Evolutionary conservation across 2,113 vertebrate genomes (phyloP).

Genomic region (Scatophagus argus): DNA sequence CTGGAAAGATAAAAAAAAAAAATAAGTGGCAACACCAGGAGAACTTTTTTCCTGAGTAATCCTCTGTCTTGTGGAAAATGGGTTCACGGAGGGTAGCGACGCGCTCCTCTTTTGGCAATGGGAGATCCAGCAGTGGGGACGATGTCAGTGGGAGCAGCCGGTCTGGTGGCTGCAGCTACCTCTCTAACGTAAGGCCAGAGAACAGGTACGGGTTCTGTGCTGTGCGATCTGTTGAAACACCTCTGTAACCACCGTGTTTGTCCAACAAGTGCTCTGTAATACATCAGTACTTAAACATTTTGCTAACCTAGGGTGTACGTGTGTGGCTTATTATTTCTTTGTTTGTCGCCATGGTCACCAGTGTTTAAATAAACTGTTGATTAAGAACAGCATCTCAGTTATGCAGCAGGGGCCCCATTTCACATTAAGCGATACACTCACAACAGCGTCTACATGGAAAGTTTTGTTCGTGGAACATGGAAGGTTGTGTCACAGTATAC

Average conservation of each 20-base stretch:
- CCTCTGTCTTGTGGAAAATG: slow-evolving; percentile 79
- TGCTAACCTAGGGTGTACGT: background rate
- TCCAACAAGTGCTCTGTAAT: background rate
- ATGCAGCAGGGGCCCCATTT: slow-evolving; percentile 51
- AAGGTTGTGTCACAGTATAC: no score
- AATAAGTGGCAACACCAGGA: background rate
- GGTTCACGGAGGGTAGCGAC: slow-evolving; percentile 83
- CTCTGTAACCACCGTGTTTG: background rate
- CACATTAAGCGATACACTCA: slow-evolving; percentile 13
- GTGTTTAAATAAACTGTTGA: slow-evolving; percentile 68
- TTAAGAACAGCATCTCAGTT: slow-evolving; percentile 61
- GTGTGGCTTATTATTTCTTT: slow-evolving; percentile 37
- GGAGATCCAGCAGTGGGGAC: slow-evolving; percentile 71
- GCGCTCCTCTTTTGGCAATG: slow-evolving; percentile 75
- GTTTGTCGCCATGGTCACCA: slow-evolving; percentile 65
- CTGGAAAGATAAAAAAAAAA: background rate
- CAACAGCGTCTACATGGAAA: slow-evolving; percentile 38
- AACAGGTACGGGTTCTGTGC: slow-evolving; percentile 84
- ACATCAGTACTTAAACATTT: background rate
- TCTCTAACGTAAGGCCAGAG: slow-evolving; percentile 89
- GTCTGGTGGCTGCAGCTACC: slow-evolving; percentile 86
- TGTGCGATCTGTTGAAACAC: background rate
- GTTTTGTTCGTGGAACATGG: slow-evolving; percentile 10
- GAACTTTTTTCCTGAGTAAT: slow-evolving; percentile 6
- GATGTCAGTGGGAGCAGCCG: slow-evolving; percentile 71